Conservation (phyloP, 1,140 invertebrate species). For the Sogatella furcifera region DNA sequence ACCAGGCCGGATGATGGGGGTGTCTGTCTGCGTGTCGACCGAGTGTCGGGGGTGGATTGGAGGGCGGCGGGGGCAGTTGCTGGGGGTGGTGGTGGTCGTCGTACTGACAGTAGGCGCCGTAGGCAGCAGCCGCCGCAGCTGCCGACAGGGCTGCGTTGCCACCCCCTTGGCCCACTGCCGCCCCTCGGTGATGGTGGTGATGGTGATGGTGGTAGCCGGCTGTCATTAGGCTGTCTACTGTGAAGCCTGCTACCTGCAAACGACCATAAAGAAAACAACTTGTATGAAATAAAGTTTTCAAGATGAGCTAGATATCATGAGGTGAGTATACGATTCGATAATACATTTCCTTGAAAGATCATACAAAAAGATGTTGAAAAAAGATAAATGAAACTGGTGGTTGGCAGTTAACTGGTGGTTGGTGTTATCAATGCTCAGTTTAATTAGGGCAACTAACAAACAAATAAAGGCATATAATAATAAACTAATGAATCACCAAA, state of each 20-base stretch:
- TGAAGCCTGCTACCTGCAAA: constrained; percentile 12
- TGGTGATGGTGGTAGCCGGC: constrained; percentile 3
- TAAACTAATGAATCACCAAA: no score
- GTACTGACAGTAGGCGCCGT: constrained; percentile 8
- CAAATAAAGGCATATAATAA: no score
- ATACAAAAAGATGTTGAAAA: no score
- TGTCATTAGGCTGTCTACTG: constrained; percentile 19
- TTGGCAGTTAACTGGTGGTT: no score
- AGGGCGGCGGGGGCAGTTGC: constrained; percentile 1
- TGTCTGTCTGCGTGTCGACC: constrained; percentile 11
- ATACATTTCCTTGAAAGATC: no score
- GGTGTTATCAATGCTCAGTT: no score
- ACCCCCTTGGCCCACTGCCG: constrained; percentile 3
- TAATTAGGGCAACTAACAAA: no score
- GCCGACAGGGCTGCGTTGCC: constrained; percentile 2
- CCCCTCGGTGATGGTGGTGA: constrained; percentile 1
- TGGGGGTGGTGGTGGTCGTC: constrained; percentile 9
- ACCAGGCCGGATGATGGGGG: constrained; percentile 18
- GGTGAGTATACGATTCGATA: no score
- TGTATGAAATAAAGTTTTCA: no score
- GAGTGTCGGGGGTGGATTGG: no score
- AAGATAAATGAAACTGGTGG: no score
- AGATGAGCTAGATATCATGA: no score
- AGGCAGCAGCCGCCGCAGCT: neutral
- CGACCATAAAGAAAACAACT: neutral